phyloP scores from a whole-genome alignment of 1,140 invertebrate species.

The Drosophila pandora region DNA sequence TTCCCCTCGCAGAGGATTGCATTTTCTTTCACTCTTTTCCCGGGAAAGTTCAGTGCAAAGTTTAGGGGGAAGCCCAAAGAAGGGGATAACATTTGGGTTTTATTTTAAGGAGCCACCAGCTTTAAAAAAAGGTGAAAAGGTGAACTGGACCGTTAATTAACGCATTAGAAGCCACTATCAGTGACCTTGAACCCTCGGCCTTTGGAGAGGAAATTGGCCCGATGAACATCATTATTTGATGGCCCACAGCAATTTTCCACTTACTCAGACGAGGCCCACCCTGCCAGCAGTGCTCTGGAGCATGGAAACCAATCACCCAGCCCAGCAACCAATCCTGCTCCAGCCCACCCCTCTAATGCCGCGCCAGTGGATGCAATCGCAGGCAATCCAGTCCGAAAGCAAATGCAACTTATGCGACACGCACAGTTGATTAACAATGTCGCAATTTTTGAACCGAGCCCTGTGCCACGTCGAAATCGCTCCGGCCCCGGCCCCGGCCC shows the following conservation, averaged over 20 bases:
- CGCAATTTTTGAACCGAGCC: conserved; percentile 69
- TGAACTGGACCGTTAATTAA: background rate
- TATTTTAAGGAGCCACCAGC: too few species aligned
- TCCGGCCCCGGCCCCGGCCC: background rate
- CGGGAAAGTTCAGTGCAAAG: background rate
- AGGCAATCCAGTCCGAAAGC: conserved; percentile 38
- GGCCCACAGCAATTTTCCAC: conserved; percentile 28
- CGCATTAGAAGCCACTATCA: background rate
- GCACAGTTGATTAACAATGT: conserved; percentile 79
- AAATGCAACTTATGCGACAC: conserved; percentile 66
- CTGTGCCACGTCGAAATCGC: conserved; percentile 30
- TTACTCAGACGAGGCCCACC: conserved; percentile 17
- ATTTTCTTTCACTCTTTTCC: background rate
- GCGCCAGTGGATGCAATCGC: conserved; percentile 6
- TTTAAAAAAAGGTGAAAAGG: background rate
- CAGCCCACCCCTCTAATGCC: background rate
- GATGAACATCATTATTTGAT: conserved; percentile 14
- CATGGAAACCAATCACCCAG: conserved; percentile 21
- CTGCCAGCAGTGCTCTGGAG: background rate
- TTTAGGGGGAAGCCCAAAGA: background rate
- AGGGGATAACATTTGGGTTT: background rate
- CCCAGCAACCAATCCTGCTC: background rate
- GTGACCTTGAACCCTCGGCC: background rate
- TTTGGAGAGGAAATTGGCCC: background rate
- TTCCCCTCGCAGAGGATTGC: background rate